Conservation (phyloP, 2,888 invertebrate species). For the Pediacus dermestoides region DNA sequence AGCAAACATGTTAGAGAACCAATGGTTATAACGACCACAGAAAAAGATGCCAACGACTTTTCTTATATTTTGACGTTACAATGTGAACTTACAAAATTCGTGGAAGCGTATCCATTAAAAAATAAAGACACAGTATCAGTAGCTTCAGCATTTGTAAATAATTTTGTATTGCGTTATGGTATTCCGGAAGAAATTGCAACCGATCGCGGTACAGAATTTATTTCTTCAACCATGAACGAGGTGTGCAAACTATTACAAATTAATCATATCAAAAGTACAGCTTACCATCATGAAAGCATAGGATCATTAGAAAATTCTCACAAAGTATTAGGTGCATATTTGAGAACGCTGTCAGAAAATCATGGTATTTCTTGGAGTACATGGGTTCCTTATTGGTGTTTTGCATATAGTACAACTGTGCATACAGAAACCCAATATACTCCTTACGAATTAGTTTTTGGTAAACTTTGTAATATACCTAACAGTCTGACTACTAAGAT, state of each 20-base stretch:
- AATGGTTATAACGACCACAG: not conserved
- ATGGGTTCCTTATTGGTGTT: conserved; percentile 27
- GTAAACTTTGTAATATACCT: conserved; percentile 18
- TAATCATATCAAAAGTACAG: conserved; percentile 15
- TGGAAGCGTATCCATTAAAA: too few species aligned
- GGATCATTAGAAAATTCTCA: conserved; percentile 22
- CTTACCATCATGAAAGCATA: conserved; percentile 20
- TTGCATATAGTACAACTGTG: conserved; percentile 25
- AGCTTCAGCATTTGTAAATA: not conserved
- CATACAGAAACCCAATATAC: conserved; percentile 25
- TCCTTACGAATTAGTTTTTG: conserved; percentile 25
- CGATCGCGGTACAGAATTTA: too few species aligned
- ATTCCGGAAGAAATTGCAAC: not conserved
- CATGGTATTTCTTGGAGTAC: conserved; percentile 18
- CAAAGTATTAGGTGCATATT: conserved; percentile 21
- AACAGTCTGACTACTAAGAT: conserved; percentile 14
- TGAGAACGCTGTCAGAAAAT: conserved; percentile 14
- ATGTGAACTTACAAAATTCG: not conserved
- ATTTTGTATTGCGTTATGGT: not conserved
- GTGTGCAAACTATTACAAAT: conserved; percentile 15
- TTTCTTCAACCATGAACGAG: not conserved
- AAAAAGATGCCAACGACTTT: not conserved
- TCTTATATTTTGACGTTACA: not conserved
- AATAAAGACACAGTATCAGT: not conserved
- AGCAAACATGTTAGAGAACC: not conserved